phyloP scores from a whole-genome alignment of 2,888 invertebrate species.

The Gastrophysa polygoni region DNA sequence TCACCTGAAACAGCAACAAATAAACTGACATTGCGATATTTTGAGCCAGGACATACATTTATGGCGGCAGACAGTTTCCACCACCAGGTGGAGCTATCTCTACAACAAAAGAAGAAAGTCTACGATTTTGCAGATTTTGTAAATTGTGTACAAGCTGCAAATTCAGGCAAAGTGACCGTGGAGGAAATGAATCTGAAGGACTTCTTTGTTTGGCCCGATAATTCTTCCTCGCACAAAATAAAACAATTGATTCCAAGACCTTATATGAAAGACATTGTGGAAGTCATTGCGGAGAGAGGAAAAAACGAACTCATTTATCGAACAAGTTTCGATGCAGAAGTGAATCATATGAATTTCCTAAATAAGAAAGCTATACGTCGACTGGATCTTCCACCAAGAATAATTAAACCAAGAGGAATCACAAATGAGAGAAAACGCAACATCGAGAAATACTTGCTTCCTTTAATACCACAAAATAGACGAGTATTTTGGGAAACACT shows the following conservation, averaged over 20 bases:
- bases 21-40: conserved; percentile 24
- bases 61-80: conserved; percentile 22
- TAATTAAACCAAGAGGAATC: conserved; percentile 8
- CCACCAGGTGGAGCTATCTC: conserved; percentile 15
- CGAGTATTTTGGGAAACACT: conserved; percentile 9
- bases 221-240: conserved; percentile 18
- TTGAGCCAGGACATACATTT: conserved; percentile 32
- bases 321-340: conserved; percentile 5
- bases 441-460: conserved; percentile 7
- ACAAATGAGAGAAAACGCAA: conserved; percentile 6
- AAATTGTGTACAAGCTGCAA: conserved; percentile 17
- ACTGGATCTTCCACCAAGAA: conserved; percentile 1
- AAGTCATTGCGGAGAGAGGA: conserved; percentile 9
- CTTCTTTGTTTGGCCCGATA: conserved; percentile 25
- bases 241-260: conserved; percentile 7
- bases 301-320: conserved; percentile 8
- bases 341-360: conserved; percentile 11
- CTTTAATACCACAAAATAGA: conserved; percentile 10
- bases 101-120: conserved; percentile 22
- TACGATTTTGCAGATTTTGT: conserved; percentile 27
- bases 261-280: conserved; percentile 9
- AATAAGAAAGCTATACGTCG: conserved; percentile 4
- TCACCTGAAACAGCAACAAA: conserved; percentile 16
- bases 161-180: conserved; percentile 23
- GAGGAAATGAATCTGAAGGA: conserved; percentile 19